Percentiles rank a stretch among this genome's conserved stretches.
These are phyloP conservation scores for Drosophila grimshawi DNA, from an alignment of 1,140 invertebrate genomes.

Conservation along the genomic window DNA sequence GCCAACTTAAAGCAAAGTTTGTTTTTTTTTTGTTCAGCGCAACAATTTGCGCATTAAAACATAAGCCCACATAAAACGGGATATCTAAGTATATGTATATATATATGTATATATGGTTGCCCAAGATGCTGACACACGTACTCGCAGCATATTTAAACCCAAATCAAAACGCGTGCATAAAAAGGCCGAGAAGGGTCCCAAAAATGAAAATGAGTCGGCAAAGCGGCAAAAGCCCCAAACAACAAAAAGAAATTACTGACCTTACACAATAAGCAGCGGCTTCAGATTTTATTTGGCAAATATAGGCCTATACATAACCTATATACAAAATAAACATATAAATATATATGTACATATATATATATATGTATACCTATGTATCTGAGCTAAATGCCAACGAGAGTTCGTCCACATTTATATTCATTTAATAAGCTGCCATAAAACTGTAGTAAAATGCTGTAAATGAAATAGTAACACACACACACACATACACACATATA, in stretches of 20 bases:
- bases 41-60: constrained; percentile 1
- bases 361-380: constrained; percentile 34
- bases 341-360: constrained; percentile 17
- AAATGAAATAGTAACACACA: constrained; percentile 73
- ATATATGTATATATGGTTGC: constrained; percentile 13
- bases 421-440: constrained; percentile 77
- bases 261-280: constrained; percentile 53
- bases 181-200: constrained; percentile 54
- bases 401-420: constrained; percentile 66
- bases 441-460: constrained; percentile 80
- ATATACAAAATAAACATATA: constrained; percentile 5
- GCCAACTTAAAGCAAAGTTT: constrained; percentile 2
- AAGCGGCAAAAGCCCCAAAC: constrained; percentile 23
- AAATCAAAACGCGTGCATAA: constrained; percentile 63
- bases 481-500: constrained; percentile 29
- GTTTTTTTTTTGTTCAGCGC: constrained; percentile 6
- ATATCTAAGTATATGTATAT: constrained; percentile 2
- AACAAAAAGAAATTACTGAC: constrained; percentile 61
- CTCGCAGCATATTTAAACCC: constrained; percentile 55
- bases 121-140: constrained; percentile 18
- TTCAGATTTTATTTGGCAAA: background rate
- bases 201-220: constrained; percentile 37
- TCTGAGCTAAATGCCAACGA: constrained; percentile 34
- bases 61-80: constrained; percentile 16
- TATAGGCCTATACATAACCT: constrained; percentile 7